Percentiles rank a stretch among this genome's conserved stretches.
Evolutionary conservation across 92 coral and sea anemone species (phyloP).

Genomic region (Porites evermanni): DNA sequence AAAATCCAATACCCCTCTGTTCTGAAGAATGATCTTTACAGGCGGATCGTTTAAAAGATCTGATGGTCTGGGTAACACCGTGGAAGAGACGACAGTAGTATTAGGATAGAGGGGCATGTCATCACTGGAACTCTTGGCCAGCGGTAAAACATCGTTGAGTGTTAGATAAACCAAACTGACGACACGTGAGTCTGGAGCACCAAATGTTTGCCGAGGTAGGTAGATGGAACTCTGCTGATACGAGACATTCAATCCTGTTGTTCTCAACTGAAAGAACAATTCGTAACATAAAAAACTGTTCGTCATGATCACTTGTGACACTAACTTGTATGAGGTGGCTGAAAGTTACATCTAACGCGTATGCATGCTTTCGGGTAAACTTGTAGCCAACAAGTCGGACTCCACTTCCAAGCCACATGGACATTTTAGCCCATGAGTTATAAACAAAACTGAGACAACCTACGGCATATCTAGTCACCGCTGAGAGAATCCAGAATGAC

Average conservation of each 20-base stretch:
- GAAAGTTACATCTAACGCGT: too few relatives aligned
- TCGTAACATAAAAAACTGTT: too few relatives aligned
- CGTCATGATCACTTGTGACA: too few relatives aligned
- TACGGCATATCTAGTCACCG: too few relatives aligned
- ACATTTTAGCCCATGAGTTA: too few relatives aligned
- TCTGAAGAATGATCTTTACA: conserved; percentile 80
- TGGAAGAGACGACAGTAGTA: conserved; percentile 85
- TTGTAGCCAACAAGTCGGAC: too few relatives aligned
- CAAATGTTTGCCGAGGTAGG: conserved; percentile 72
- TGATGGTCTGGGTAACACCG: conserved; percentile 71
- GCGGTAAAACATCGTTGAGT: conserved; percentile 59
- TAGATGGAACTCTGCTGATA: conserved; percentile 58
- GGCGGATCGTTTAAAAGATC: conserved; percentile 36
- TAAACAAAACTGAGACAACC: too few relatives aligned
- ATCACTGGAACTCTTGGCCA: conserved; percentile 1
- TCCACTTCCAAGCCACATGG: too few relatives aligned
- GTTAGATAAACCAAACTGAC: conserved; percentile 72
- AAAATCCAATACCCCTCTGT: conserved; percentile 59
- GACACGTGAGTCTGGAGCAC: conserved; percentile 48
- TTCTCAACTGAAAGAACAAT: conserved; percentile 26
- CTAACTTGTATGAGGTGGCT: too few relatives aligned
- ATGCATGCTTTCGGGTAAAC: too few relatives aligned
- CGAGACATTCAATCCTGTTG: conserved; percentile 45
- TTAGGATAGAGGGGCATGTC: conserved; percentile 40
- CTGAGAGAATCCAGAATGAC: too few relatives aligned